A percentile compares a stretch with the other conserved stretches of the same genome.
phyloP scores from a whole-genome alignment of 2,113 vertebrate genomes.

The Petromus typicus region DNA sequence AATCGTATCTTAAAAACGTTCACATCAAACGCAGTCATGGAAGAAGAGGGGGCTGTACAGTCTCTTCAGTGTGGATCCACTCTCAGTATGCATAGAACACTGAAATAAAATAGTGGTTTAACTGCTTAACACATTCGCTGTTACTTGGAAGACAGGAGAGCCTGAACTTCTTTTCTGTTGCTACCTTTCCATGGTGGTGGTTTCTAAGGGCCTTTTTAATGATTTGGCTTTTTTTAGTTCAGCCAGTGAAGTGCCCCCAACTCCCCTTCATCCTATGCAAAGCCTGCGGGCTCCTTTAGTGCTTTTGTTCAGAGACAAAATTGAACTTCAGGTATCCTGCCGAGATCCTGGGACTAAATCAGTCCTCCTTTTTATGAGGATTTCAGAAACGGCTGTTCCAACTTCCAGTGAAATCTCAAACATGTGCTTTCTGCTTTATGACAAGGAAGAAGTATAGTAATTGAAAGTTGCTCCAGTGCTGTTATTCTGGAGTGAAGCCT shows the following conservation, averaged over 20 bases:
- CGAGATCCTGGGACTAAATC: conserved; percentile 72
- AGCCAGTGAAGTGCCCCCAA: conserved; percentile 53
- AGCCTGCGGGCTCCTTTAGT: conserved; percentile 42
- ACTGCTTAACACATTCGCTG: conserved; percentile 61
- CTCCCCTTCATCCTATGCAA: conserved; percentile 65
- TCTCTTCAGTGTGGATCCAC: conserved; percentile 23
- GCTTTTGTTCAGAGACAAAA: conserved; percentile 73
- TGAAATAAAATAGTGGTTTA: conserved; percentile 37
- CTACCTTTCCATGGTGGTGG: not conserved
- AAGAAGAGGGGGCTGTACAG: not conserved
- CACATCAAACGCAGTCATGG: conserved; percentile 7
- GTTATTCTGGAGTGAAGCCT: conserved; percentile 24
- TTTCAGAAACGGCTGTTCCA: conserved; percentile 71
- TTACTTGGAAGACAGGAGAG: conserved; percentile 50
- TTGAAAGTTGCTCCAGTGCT: conserved; percentile 53
- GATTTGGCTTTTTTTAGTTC: conserved; percentile 64
- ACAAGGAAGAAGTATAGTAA: conserved; percentile 68
- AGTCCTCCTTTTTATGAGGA: conserved; percentile 75
- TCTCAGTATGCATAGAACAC: not conserved
- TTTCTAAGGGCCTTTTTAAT: conserved; percentile 67
- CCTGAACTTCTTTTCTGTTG: conserved; percentile 19
- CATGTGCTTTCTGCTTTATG: conserved; percentile 65
- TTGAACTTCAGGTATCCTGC: conserved; percentile 79
- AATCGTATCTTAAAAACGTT: conserved; percentile 48
- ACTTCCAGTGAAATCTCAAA: conserved; percentile 76